These are phyloP conservation scores for Latrodectus hesperus DNA, from an alignment of 2,888 invertebrate genomes.

Conservation along the genomic window DNA sequence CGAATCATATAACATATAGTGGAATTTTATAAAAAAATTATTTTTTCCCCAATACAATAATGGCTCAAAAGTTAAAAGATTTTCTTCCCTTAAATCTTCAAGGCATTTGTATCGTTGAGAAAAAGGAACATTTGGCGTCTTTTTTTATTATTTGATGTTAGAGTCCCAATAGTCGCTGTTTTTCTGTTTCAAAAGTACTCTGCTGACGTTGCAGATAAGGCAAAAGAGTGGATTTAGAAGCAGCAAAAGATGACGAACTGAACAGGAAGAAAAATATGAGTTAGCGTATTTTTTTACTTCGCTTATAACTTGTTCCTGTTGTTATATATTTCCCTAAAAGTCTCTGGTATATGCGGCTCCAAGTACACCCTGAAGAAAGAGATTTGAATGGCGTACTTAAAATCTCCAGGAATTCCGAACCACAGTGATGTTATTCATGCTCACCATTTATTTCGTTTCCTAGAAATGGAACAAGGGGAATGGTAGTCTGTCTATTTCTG, in stretches of 20 bases:
- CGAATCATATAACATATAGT: no score
- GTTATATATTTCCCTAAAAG: background rate
- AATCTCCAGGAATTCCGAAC: background rate
- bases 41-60: no score
- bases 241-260: background rate
- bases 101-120: background rate
- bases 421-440: background rate
- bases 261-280: slow-evolving; percentile 29
- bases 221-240: slow-evolving; percentile 3
- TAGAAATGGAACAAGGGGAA: no score
- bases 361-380: background rate
- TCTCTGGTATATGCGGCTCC: background rate
- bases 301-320: background rate
- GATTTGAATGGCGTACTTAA: slow-evolving; percentile 17
- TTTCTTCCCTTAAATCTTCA: no score
- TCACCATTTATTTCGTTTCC: no score
- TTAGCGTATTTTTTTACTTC: background rate
- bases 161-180: background rate
- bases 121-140: background rate
- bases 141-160: background rate
- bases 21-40: no score
- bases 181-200: slow-evolving; percentile 6
- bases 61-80: no score
- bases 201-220: slow-evolving; percentile 29
- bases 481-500: no score